phyloP scores from a whole-genome alignment of 2,113 vertebrate genomes.

The Elaphurus davidianus region DNA sequence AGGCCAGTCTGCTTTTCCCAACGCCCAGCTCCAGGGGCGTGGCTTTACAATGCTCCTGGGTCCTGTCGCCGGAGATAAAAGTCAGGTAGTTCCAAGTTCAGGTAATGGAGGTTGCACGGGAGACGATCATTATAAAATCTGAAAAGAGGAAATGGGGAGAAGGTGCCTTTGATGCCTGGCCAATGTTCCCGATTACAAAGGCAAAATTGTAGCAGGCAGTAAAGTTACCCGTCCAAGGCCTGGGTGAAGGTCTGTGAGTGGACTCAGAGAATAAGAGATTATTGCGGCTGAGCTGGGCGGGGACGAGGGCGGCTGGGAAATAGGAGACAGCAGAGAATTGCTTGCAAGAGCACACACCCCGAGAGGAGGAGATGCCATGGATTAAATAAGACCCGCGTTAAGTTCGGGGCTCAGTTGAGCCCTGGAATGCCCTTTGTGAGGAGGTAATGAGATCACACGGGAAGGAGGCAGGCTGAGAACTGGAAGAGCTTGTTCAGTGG shows the following conservation, averaged over 20 bases:
- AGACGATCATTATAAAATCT: conserved; percentile 66
- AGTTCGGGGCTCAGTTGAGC: conserved; percentile 61
- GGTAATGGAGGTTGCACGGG: conserved; percentile 53
- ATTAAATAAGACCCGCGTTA: conserved; percentile 55
- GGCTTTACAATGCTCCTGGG: conserved; percentile 59
- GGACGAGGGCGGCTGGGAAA: conserved; percentile 29
- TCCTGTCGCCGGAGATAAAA: conserved; percentile 60
- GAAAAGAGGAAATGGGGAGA: conserved; percentile 70
- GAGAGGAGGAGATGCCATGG: conserved; percentile 18
- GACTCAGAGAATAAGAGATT: conserved; percentile 45
- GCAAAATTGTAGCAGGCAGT: conserved; percentile 65
- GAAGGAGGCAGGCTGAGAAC: conserved; percentile 69
- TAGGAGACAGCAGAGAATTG: conserved; percentile 24
- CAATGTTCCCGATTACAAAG: conserved; percentile 67
- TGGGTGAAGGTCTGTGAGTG: conserved; percentile 60
- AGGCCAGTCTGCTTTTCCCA: background rate
- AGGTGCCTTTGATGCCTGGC: conserved; percentile 68
- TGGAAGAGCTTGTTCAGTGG: conserved; percentile 75
- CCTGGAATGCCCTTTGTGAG: conserved; percentile 76
- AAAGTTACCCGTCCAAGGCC: conserved; percentile 70
- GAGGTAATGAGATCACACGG: conserved; percentile 70
- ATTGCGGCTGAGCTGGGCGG: background rate
- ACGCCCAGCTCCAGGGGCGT: background rate
- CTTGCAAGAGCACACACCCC: conserved; percentile 41
- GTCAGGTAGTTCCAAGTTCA: conserved; percentile 70